Evolutionary conservation across 1,140 invertebrate genomes (phyloP).

Genomic region (Grapholita molesta): DNA sequence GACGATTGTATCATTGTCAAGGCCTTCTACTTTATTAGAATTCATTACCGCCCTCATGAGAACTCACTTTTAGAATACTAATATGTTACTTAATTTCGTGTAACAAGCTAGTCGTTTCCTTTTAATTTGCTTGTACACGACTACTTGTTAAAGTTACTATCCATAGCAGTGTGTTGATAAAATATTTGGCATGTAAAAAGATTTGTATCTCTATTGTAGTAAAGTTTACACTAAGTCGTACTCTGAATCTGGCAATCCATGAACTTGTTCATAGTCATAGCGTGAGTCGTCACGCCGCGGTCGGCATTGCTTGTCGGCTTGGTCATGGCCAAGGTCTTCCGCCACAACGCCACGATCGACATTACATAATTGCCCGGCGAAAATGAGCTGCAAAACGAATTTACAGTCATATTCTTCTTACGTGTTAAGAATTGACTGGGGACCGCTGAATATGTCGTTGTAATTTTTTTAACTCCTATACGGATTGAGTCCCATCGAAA

Average conservation of each 20-base stretch:
- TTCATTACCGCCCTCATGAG: constrained; percentile 62
- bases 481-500: background rate
- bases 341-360: constrained; percentile 40
- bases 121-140: constrained; percentile 26
- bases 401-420: background rate
- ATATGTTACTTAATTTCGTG: constrained; percentile 46
- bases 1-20: constrained; percentile 67
- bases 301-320: constrained; percentile 43
- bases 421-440: background rate
- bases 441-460: background rate
- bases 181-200: background rate
- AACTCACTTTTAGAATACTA: constrained; percentile 59
- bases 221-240: constrained; percentile 34
- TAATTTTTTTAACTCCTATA: background rate
- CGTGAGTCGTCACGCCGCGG: constrained; percentile 52
- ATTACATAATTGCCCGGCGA: constrained; percentile 62
- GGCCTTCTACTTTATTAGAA: constrained; percentile 65
- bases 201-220: constrained; percentile 1
- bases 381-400: constrained; percentile 36
- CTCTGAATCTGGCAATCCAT: constrained; percentile 53
- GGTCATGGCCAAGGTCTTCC: constrained; percentile 71
- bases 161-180: background rate
- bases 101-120: constrained; percentile 33
- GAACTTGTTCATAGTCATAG: constrained; percentile 36
- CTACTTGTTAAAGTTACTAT: background rate